phyloP scores from a whole-genome alignment of 1,140 invertebrate species.

The Paralvinella palmiformis region DNA sequence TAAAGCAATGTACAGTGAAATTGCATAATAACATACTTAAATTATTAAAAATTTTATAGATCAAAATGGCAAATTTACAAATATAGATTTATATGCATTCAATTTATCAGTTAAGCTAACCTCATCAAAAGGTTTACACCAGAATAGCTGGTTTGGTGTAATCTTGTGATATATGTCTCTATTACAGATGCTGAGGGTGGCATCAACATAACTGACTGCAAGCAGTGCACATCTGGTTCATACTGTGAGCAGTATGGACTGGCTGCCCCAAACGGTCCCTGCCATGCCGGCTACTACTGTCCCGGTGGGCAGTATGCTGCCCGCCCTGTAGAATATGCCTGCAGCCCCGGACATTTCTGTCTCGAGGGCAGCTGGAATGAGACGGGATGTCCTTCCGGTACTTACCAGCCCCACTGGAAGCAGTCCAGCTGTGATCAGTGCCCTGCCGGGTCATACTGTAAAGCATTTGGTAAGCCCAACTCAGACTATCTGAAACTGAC shows the following conservation, averaged over 20 bases:
- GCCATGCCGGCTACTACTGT: constrained; percentile 9
- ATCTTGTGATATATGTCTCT: no score
- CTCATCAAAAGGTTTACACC: no score
- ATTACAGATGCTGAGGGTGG: constrained; percentile 2
- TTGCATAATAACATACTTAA: no score
- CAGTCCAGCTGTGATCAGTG: constrained; percentile 38
- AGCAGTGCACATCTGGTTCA: constrained; percentile 36
- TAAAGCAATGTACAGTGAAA: no score
- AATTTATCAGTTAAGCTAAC: no score
- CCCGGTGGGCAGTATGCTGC: constrained; percentile 26
- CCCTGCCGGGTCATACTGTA: constrained; percentile 41
- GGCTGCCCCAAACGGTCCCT: background rate
- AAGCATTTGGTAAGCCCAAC: constrained; percentile 36
- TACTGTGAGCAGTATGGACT: constrained; percentile 12
- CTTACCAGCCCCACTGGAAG: constrained; percentile 39
- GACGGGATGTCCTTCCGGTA: constrained; percentile 44
- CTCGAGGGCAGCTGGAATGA: constrained; percentile 39
- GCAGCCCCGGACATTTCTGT: constrained; percentile 40
- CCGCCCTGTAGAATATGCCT: constrained; percentile 38
- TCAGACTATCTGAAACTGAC: no score
- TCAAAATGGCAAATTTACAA: no score
- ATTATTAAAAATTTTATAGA: no score
- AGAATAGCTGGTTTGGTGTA: no score
- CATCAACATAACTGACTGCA: constrained; percentile 30
- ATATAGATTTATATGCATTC: no score